phyloP scores from a whole-genome alignment of 2,888 invertebrate genomes.

The Cheilosia pagana region DNA sequence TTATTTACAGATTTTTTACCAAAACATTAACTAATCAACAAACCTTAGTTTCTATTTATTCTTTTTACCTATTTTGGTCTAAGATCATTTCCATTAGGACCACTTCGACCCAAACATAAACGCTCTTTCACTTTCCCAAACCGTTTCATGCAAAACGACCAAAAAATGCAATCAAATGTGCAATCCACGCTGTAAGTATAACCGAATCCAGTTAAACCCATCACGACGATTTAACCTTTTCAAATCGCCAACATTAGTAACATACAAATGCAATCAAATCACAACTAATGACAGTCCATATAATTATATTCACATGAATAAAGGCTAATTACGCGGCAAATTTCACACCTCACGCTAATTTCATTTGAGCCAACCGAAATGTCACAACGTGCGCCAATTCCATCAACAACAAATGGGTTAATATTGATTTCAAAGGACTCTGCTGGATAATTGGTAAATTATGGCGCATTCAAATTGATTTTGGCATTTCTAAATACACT shows the following conservation, averaged over 20 bases:
- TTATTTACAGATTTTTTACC: too few relatives aligned
- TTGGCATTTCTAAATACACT: neutral
- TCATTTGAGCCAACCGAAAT: neutral
- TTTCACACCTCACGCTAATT: slow-evolving; percentile 20
- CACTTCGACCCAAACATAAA: too few relatives aligned
- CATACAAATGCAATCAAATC: slow-evolving; percentile 40
- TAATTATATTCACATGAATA: slow-evolving; percentile 24
- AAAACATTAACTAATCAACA: too few relatives aligned
- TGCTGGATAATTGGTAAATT: too few relatives aligned
- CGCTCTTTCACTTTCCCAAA: too few relatives aligned
- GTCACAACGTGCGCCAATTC: neutral
- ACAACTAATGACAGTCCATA: neutral
- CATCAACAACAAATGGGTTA: slow-evolving; percentile 12
- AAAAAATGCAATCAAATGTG: too few relatives aligned
- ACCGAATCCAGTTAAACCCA: neutral
- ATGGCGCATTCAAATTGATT: neutral
- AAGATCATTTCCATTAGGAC: too few relatives aligned
- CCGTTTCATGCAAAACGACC: too few relatives aligned
- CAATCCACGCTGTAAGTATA: neutral
- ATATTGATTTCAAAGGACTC: neutral
- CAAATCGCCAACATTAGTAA: neutral
- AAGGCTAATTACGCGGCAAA: slow-evolving; percentile 46
- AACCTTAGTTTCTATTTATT: too few relatives aligned
- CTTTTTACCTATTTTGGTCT: too few relatives aligned
- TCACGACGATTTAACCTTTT: slow-evolving; percentile 9